These are phyloP conservation scores for Delphinapterus leucas DNA, from an alignment of 2,113 vertebrate genomes.

Conservation along the genomic window DNA sequence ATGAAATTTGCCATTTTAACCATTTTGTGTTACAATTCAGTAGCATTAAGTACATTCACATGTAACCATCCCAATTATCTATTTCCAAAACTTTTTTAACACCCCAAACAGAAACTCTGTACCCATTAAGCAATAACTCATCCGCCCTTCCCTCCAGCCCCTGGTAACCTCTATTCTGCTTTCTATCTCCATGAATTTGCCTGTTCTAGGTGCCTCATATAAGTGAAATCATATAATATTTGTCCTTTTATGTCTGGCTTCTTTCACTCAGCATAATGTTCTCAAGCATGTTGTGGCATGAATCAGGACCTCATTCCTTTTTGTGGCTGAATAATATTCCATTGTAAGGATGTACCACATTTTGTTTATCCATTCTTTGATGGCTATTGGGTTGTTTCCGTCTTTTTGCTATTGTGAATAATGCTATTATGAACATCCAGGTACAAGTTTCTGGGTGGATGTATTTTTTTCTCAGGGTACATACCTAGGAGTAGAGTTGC, in stretches of 20 bases:
- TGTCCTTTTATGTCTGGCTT: neutral
- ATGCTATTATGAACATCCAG: neutral
- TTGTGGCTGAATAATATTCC: neutral
- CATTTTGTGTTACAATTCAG: neutral
- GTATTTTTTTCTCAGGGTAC: neutral
- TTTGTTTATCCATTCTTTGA: neutral
- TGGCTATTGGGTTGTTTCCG: neutral
- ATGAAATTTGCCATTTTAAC: neutral
- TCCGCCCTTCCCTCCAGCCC: neutral
- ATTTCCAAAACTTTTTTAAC: constrained; percentile 5
- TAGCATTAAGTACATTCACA: neutral
- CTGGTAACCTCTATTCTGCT: neutral
- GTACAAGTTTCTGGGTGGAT: neutral
- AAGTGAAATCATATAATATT: neutral
- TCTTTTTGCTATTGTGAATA: neutral
- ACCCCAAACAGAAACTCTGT: neutral
- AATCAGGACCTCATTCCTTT: neutral
- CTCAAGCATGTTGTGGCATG: neutral
- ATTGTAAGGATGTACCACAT: neutral
- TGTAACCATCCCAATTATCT: neutral
- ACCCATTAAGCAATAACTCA: neutral
- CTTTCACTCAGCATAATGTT: neutral
- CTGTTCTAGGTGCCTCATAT: neutral
- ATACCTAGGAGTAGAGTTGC: neutral
- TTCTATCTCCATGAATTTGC: neutral